A percentile compares a stretch with the other conserved stretches of the same genome.
phyloP scores from a whole-genome alignment of 2,113 vertebrate species.

The Hemiscyllium ocellatum region DNA sequence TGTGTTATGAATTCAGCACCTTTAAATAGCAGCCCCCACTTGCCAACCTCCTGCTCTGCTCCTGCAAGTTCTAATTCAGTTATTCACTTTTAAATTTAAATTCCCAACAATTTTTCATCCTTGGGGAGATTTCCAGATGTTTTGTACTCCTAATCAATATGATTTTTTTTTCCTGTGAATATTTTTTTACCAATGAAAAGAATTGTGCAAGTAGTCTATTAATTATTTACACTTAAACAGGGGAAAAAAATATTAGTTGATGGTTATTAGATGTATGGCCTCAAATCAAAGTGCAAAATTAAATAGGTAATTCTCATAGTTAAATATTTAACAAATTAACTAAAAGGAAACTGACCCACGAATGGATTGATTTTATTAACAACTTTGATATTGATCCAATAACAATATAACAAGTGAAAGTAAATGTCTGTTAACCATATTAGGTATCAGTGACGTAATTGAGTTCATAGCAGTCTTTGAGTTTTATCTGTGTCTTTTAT shows the following conservation, averaged over 20 bases:
- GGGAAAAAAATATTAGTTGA: neutral
- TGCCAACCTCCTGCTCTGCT: too few relatives aligned
- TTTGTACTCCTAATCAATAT: neutral
- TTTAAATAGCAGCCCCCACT: too few relatives aligned
- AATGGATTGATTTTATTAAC: neutral
- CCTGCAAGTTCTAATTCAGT: too few relatives aligned
- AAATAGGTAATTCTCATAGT: neutral
- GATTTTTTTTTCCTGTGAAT: neutral
- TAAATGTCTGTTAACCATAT: neutral
- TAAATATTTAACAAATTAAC: conserved; percentile 13
- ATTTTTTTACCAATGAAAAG: neutral
- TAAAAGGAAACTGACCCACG: neutral
- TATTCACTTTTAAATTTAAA: neutral
- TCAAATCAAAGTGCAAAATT: conserved; percentile 12
- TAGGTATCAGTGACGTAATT: neutral
- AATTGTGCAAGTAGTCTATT: neutral
- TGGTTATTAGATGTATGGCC: neutral
- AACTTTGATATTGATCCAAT: too few relatives aligned
- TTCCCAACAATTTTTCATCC: neutral
- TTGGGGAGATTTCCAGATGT: neutral
- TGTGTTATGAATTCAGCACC: too few relatives aligned
- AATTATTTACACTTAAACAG: conserved; percentile 11
- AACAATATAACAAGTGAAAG: neutral
- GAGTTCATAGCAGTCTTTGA: neutral
- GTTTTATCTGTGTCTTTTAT: neutral